Conservation (phyloP, 2,888 invertebrate species). For the Tachystola acroxantha region DNA sequence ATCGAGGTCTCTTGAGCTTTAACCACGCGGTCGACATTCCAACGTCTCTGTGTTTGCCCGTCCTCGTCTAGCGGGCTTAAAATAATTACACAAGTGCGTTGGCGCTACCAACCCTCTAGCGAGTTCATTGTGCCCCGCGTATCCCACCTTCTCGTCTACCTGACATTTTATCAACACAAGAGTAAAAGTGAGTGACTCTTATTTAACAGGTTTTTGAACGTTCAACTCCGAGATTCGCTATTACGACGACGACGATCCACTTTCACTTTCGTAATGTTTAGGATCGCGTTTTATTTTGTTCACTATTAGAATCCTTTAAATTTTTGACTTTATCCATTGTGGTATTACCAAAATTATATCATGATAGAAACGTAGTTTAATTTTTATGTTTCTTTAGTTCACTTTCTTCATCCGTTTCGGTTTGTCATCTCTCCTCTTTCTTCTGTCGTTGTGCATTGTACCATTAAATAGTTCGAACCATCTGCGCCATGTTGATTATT, state of each 20-base stretch:
- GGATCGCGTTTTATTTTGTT: constrained; percentile 7
- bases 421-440: constrained; percentile 20
- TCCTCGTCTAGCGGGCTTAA: constrained; percentile 60
- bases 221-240: constrained; percentile 21
- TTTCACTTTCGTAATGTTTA: constrained; percentile 50
- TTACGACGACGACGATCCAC: constrained; percentile 31
- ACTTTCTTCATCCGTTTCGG: background rate
- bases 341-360: no score
- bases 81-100: constrained; percentile 73
- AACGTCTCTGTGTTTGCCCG: constrained; percentile 52
- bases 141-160: constrained; percentile 30
- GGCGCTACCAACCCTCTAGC: constrained; percentile 40
- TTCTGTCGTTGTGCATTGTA: constrained; percentile 22
- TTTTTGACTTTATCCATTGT: constrained; percentile 1
- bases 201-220: constrained; percentile 47
- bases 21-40: constrained; percentile 50
- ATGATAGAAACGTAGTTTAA: no score
- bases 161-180: constrained; percentile 29
- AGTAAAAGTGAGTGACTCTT: constrained; percentile 40
- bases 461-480: constrained; percentile 35
- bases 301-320: background rate
- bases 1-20: background rate
- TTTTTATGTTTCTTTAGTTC: no score
- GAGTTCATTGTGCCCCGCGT: constrained; percentile 46
- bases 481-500: constrained; percentile 60